Evolutionary conservation across 2,797 vertebrate genomes (phyloP).

Genomic region (Malurus leucopterus): DNA sequence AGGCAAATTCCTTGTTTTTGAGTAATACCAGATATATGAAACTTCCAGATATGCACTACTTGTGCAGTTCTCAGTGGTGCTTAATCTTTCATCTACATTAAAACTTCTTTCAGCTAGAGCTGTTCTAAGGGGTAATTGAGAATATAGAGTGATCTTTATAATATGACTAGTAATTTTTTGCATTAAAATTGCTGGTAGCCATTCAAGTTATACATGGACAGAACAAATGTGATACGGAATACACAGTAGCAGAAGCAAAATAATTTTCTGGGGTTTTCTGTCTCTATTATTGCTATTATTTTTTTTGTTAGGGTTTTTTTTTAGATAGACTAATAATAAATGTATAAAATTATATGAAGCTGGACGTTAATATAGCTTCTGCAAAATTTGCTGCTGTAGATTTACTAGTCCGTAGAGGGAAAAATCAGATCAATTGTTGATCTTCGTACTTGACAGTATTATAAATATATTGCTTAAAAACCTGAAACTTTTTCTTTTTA

Average conservation of each 20-base stretch:
- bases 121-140: not conserved
- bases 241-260: not conserved
- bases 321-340: not conserved
- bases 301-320: not conserved
- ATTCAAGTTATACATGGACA: not conserved
- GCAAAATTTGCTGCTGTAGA: constrained; percentile 12
- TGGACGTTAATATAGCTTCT: constrained; percentile 41
- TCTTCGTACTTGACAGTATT: not conserved
- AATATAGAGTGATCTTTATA: not conserved
- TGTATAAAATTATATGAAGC: not conserved
- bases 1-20: not conserved
- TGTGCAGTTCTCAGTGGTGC: not conserved
- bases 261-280: not conserved
- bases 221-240: not conserved
- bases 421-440: not conserved
- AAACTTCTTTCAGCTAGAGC: constrained; percentile 31
- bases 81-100: not conserved
- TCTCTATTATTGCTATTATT: not conserved
- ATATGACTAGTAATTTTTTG: not conserved
- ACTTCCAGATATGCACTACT: not conserved
- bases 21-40: constrained; percentile 12
- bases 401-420: not conserved
- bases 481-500: not conserved
- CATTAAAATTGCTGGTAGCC: constrained; percentile 42
- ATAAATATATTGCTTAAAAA: not conserved